These are phyloP conservation scores for Apteryx mantelli DNA, from an alignment of 2,113 vertebrate genomes.

Conservation along the genomic window DNA sequence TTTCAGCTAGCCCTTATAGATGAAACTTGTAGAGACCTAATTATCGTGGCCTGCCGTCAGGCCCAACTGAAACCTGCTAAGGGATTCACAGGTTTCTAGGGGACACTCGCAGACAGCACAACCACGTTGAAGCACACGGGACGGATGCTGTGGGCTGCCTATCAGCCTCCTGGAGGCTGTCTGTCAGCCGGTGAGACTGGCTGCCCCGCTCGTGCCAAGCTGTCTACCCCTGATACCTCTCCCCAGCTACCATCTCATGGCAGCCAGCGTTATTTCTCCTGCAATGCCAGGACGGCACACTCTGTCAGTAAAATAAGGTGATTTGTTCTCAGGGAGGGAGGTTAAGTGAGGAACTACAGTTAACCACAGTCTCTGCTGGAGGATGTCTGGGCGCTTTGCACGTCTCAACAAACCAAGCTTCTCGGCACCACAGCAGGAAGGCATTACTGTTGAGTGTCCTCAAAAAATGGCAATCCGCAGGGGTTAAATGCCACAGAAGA, in stretches of 20 bases:
- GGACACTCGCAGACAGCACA: background rate
- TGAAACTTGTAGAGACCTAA: background rate
- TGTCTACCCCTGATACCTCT: too few species aligned
- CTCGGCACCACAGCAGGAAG: background rate
- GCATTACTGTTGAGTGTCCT: too few species aligned
- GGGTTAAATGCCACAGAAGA: background rate
- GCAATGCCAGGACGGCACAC: background rate
- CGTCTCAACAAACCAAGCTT: background rate
- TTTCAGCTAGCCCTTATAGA: background rate
- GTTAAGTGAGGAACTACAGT: background rate
- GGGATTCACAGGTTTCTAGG: background rate
- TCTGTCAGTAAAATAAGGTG: background rate
- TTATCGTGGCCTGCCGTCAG: conserved; percentile 27
- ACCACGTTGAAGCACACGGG: background rate
- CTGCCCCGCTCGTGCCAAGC: too few species aligned
- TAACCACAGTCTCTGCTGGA: background rate
- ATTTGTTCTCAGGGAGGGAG: background rate
- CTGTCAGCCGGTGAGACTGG: too few species aligned
- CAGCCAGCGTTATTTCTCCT: background rate
- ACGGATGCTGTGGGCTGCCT: too few species aligned
- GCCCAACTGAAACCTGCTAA: background rate
- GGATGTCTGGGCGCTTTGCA: background rate
- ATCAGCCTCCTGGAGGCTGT: too few species aligned
- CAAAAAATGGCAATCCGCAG: too few species aligned
- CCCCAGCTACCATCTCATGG: background rate